phyloP scores from a whole-genome alignment of 2,888 invertebrate genomes.

The Gymnoscelis rufifasciata region DNA sequence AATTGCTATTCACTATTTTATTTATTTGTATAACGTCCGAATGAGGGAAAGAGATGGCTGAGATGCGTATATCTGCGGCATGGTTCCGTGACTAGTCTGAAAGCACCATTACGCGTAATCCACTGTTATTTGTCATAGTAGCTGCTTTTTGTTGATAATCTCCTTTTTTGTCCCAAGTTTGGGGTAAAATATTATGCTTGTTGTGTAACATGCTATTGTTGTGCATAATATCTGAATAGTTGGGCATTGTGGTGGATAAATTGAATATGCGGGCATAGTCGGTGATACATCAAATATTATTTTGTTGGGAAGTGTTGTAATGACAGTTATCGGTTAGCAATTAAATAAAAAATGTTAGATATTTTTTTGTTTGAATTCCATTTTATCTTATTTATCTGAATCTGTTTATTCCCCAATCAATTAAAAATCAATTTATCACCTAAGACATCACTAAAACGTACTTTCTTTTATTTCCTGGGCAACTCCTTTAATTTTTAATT shows the following conservation, averaged over 20 bases:
- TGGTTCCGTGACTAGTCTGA: too few relatives aligned
- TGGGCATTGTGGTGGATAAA: slow-evolving; percentile 54
- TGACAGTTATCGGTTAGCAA: too few relatives aligned
- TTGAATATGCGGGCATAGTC: slow-evolving; percentile 68
- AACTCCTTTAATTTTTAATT: too few relatives aligned
- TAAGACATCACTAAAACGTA: too few relatives aligned
- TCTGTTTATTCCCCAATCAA: too few relatives aligned
- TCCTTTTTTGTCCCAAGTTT: slow-evolving; percentile 48
- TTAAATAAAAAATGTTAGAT: too few relatives aligned
- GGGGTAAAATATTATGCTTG: slow-evolving; percentile 50
- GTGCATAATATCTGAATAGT: slow-evolving; percentile 46
- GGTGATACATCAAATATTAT: slow-evolving; percentile 46
- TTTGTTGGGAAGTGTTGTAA: slow-evolving; percentile 19
- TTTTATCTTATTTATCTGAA: too few relatives aligned
- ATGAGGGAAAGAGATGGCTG: not conserved
- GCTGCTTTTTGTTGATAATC: slow-evolving; percentile 50
- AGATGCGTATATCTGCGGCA: not conserved
- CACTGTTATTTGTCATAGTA: slow-evolving; percentile 55
- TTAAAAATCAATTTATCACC: too few relatives aligned
- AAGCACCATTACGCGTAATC: slow-evolving; percentile 44
- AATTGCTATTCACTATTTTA: too few relatives aligned
- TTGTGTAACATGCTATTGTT: slow-evolving; percentile 64
- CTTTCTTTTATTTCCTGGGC: too few relatives aligned
- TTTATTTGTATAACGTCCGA: not conserved
- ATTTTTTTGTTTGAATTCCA: too few relatives aligned